Conservation (phyloP, 2,888 invertebrate species). For the Agrochola litura region DNA sequence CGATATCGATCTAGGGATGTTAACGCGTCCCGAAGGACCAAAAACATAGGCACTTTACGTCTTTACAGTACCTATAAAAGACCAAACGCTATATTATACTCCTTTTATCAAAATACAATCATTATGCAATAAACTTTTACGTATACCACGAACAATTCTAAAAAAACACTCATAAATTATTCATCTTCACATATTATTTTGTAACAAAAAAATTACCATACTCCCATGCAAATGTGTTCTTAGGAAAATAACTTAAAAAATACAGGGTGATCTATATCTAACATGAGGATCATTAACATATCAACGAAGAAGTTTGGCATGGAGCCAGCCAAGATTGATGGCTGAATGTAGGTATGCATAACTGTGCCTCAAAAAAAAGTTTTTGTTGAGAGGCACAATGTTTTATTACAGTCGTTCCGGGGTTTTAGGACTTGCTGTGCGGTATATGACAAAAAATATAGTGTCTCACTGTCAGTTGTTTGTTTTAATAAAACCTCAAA, state of each 20-base stretch:
- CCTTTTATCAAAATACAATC: background rate
- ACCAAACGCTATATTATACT: background rate
- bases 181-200: conserved; percentile 25
- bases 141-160: background rate
- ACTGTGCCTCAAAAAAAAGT: conserved; percentile 20
- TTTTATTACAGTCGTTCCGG: conserved; percentile 33
- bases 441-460: conserved; percentile 1
- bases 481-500: background rate
- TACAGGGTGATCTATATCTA: conserved; percentile 50
- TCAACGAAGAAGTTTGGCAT: conserved; percentile 56
- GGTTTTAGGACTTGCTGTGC: background rate
- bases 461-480: background rate
- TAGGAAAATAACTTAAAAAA: conserved; percentile 45
- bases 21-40: background rate
- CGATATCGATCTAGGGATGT: background rate
- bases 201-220: conserved; percentile 32
- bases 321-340: conserved; percentile 61
- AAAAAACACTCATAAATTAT: conserved; percentile 17
- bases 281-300: conserved; percentile 64
- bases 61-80: background rate
- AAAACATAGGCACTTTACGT: background rate
- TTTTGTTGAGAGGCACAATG: conserved; percentile 9
- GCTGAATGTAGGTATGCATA: conserved; percentile 48
- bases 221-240: conserved; percentile 16
- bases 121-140: background rate